phyloP scores from a whole-genome alignment of 2,888 invertebrate species.

The Thereva nobilitata region DNA sequence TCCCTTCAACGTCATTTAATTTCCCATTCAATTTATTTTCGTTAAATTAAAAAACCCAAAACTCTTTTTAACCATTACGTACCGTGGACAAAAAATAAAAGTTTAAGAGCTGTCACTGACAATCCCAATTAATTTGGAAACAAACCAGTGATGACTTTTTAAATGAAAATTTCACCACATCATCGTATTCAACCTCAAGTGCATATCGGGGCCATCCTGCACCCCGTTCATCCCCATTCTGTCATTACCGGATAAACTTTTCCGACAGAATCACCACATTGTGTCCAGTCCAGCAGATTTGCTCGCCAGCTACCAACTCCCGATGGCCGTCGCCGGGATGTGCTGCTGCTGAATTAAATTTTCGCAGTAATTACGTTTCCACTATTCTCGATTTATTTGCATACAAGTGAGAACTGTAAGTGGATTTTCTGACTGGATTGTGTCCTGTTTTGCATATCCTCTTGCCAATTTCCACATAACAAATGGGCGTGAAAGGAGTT shows the following conservation, averaged over 20 bases:
- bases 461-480: not conserved
- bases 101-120: too few species aligned
- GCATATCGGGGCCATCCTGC: too few species aligned
- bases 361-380: conserved; percentile 38
- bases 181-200: not conserved
- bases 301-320: not conserved
- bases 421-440: conserved; percentile 23
- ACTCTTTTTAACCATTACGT: too few species aligned
- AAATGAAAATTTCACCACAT: conserved; percentile 23
- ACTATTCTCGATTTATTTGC: conserved; percentile 38
- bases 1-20: too few species aligned
- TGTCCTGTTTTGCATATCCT: not conserved
- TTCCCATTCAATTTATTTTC: too few species aligned
- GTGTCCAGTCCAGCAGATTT: conserved; percentile 9
- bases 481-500: not conserved
- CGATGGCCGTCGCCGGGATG: conserved; percentile 15
- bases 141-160: not conserved
- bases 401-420: conserved; percentile 33
- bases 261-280: conserved; percentile 10
- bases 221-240: too few species aligned
- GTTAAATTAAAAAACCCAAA: too few species aligned
- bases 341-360: conserved; percentile 37
- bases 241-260: not conserved
- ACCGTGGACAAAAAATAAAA: too few species aligned
- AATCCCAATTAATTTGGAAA: not conserved